Evolutionary conservation across 37 sponge, comb jelly and placozoan genomes (phyloP).

Genomic region (Chondrosia reniformis): DNA sequence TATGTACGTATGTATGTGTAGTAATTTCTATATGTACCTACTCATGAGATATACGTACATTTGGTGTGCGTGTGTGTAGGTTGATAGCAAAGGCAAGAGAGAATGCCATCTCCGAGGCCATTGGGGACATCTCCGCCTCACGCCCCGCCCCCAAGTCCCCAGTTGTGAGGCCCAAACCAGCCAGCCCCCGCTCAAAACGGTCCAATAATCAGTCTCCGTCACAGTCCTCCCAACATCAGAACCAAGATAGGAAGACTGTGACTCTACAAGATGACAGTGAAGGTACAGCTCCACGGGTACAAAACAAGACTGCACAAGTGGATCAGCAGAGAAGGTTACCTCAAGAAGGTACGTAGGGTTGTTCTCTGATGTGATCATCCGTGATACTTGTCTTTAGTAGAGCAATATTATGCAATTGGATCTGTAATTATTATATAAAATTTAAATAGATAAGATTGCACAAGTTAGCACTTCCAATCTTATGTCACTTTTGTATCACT

Average conservation of each 20-base stretch:
- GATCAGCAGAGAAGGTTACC: too few species aligned
- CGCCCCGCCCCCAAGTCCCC: background rate
- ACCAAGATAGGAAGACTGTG: background rate
- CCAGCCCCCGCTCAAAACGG: background rate
- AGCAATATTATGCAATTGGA: too few species aligned
- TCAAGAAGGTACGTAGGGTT: too few species aligned
- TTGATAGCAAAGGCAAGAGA: constrained; percentile 39
- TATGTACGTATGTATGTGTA: background rate
- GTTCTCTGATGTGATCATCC: too few species aligned
- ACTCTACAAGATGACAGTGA: too few species aligned
- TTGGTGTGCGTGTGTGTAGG: background rate
- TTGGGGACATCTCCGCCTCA: background rate
- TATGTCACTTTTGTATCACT: too few species aligned
- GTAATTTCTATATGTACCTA: background rate
- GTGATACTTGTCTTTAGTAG: too few species aligned
- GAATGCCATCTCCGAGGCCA: constrained; percentile 34
- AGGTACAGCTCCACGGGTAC: too few species aligned
- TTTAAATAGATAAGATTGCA: too few species aligned
- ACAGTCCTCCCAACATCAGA: background rate
- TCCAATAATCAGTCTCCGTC: background rate
- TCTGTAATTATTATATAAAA: too few species aligned
- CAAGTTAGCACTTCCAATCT: too few species aligned
- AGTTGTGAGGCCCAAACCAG: background rate
- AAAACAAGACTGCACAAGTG: too few species aligned
- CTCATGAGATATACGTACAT: background rate